Evolutionary conservation across 2,113 vertebrate genomes (phyloP).

Genomic region (Leptobrachium ailaonicum): DNA sequence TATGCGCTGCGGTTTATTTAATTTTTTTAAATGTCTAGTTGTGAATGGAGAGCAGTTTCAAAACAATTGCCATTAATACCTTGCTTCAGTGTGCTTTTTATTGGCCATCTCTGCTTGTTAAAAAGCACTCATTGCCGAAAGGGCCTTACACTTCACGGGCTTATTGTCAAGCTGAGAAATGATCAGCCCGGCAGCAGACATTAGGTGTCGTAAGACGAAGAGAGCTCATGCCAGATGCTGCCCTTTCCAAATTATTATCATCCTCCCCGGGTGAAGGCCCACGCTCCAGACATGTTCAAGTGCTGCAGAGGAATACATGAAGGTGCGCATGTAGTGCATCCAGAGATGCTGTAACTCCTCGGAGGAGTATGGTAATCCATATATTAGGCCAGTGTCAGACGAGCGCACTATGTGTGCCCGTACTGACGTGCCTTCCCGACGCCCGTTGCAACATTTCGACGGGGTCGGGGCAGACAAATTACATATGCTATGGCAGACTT

Average conservation of each 20-base stretch:
- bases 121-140: background rate
- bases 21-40: too few relatives aligned
- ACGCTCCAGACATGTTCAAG: background rate
- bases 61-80: background rate
- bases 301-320: background rate
- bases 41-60: too few relatives aligned
- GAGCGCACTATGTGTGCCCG: too few relatives aligned
- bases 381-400: background rate
- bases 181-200: background rate
- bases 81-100: background rate
- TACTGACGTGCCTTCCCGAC: too few relatives aligned
- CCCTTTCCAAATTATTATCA: background rate
- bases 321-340: background rate
- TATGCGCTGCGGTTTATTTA: too few relatives aligned
- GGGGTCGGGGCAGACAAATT: too few relatives aligned
- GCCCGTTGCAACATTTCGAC: too few relatives aligned
- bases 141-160: background rate
- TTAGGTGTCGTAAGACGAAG: background rate
- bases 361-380: constrained; percentile 18
- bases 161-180: background rate
- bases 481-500: too few relatives aligned
- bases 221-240: background rate
- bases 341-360: background rate
- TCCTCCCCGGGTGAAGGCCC: background rate
- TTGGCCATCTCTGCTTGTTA: background rate